phyloP scores from a whole-genome alignment of 64 coral and sea anemone genomes.

The Dendronephthya gigantea region DNA sequence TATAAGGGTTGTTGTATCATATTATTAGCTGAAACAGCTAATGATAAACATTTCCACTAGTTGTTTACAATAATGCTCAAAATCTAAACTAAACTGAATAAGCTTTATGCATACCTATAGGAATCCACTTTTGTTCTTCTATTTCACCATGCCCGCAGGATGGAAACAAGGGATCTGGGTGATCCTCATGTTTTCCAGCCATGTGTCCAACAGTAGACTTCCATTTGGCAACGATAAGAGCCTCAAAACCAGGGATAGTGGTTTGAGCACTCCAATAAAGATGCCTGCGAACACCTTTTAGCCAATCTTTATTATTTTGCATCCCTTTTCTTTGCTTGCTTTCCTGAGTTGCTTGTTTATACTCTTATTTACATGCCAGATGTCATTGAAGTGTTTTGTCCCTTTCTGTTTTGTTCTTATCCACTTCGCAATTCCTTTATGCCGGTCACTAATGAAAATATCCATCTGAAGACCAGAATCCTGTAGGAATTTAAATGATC shows the following conservation, averaged over 20 bases:
- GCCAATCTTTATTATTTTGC: neutral
- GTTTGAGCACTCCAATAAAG: neutral
- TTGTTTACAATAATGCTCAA: too few relatives aligned
- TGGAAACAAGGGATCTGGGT: neutral
- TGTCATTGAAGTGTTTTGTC: conserved; percentile 13
- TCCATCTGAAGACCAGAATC: neutral
- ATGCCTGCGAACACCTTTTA: neutral
- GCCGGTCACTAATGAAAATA: conserved; percentile 24
- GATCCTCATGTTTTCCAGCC: neutral
- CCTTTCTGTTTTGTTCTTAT: neutral
- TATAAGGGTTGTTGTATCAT: too few relatives aligned
- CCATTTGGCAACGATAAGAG: neutral
- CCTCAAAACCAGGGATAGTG: neutral
- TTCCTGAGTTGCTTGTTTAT: conserved; percentile 17
- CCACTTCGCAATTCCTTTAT: conserved; percentile 27
- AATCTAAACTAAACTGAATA: too few relatives aligned
- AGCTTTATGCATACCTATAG: too few relatives aligned
- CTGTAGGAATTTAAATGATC: neutral
- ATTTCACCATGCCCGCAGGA: neutral
- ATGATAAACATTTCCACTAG: too few relatives aligned
- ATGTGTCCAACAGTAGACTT: conserved; percentile 1
- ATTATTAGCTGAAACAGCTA: too few relatives aligned
- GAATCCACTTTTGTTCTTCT: neutral
- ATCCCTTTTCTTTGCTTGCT: conserved; percentile 39
- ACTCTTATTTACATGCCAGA: conserved; percentile 33